These are phyloP conservation scores for Gastrophysa polygoni DNA, from an alignment of 2,888 invertebrate genomes.

Conservation along the genomic window DNA sequence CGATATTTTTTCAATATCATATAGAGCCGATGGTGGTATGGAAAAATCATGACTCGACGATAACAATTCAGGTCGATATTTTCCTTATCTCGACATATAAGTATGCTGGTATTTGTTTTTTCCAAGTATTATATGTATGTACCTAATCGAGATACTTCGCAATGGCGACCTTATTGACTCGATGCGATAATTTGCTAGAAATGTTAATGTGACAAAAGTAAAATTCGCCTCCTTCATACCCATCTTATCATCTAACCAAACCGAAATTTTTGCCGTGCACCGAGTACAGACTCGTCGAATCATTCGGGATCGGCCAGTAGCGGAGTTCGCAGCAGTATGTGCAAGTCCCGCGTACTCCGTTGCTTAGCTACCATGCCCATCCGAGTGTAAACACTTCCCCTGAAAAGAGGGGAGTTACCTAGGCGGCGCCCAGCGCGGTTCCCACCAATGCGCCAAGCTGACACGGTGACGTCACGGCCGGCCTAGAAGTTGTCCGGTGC, in stretches of 20 bases:
- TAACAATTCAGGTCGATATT: too few relatives aligned
- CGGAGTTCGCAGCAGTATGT: slow-evolving; percentile 19
- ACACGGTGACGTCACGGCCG: slow-evolving; percentile 52
- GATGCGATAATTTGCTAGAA: not conserved
- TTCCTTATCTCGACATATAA: too few relatives aligned
- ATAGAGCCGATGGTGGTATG: too few relatives aligned
- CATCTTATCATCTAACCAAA: too few relatives aligned
- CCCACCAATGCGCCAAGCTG: slow-evolving; percentile 49
- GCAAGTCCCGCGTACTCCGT: slow-evolving; percentile 56
- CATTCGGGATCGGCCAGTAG: slow-evolving; percentile 25
- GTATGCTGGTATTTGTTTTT: too few relatives aligned
- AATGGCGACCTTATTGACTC: not conserved
- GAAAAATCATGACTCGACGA: too few relatives aligned
- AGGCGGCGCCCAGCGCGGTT: slow-evolving; percentile 46
- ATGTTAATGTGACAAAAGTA: too few relatives aligned
- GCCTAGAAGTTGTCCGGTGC: slow-evolving; percentile 55
- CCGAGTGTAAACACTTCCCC: slow-evolving; percentile 60
- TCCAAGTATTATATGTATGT: too few relatives aligned
- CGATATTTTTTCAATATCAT: too few relatives aligned
- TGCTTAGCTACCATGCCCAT: slow-evolving; percentile 59
- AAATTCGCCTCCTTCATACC: too few relatives aligned
- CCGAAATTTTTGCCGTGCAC: not conserved
- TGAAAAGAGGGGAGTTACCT: slow-evolving; percentile 47
- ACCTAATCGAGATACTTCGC: not conserved
- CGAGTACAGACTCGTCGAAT: not conserved